Percentiles rank a stretch among this genome's conserved stretches.
Conservation (phyloP, 2,113 vertebrate species). For the Pimephales promelas region DNA sequence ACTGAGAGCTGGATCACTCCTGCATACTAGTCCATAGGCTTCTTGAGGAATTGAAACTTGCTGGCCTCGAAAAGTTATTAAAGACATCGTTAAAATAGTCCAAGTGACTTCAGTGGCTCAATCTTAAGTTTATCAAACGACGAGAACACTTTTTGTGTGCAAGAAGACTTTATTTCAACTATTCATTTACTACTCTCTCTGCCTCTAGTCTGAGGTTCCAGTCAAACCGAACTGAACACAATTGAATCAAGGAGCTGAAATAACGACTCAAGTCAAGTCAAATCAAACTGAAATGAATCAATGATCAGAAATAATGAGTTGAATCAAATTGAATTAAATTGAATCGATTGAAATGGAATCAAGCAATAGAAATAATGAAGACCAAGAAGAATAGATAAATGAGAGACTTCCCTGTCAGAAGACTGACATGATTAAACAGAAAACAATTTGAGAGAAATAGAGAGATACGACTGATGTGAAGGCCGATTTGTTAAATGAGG, state of each 20-base stretch:
- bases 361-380: background rate
- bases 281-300: background rate
- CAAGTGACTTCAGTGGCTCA: no score
- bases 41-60: no score
- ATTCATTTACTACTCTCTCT: no score
- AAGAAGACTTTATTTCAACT: no score
- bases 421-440: background rate
- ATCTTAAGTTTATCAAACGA: no score
- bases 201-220: no score
- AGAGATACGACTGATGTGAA: background rate
- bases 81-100: no score
- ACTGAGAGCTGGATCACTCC: no score
- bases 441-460: constrained; percentile 7
- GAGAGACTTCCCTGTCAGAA: background rate
- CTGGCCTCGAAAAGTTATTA: no score
- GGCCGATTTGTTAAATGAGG: background rate
- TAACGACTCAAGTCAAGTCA: background rate
- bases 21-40: no score
- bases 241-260: background rate
- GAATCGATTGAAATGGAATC: background rate
- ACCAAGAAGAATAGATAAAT: background rate
- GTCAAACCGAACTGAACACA: background rate
- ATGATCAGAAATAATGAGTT: background rate
- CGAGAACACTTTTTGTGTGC: no score
- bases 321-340: background rate